These are phyloP conservation scores for Pasiphila rectangulata DNA, from an alignment of 2,888 invertebrate genomes.

Conservation along the genomic window DNA sequence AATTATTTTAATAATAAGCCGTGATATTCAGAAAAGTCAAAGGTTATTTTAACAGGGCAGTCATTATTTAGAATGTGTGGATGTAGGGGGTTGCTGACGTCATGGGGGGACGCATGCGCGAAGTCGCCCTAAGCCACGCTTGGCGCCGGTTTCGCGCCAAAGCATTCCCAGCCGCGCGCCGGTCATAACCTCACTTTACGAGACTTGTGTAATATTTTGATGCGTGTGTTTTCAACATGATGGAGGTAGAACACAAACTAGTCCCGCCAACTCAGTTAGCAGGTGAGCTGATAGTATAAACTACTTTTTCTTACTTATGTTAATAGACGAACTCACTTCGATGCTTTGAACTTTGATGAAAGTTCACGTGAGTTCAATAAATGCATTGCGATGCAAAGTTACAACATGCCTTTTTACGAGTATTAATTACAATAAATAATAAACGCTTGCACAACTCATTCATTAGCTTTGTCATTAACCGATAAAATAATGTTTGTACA, in stretches of 20 bases:
- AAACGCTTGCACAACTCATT: no score
- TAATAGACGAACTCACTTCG: no score
- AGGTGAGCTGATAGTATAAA: conserved; percentile 53
- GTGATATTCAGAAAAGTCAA: conserved; percentile 15
- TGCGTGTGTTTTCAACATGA: conserved; percentile 35
- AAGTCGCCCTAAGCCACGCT: conserved; percentile 54
- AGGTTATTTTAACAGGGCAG: conserved; percentile 20
- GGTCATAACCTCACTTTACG: conserved; percentile 59
- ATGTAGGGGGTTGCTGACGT: conserved; percentile 52
- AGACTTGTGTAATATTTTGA: conserved; percentile 31
- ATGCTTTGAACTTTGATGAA: no score
- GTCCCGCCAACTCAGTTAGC: conserved; percentile 45
- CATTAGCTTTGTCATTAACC: not conserved
- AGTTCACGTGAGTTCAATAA: no score
- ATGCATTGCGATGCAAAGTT: no score
- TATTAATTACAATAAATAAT: not conserved
- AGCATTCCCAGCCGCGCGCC: conserved; percentile 61
- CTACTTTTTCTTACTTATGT: not conserved
- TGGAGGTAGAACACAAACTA: conserved; percentile 53
- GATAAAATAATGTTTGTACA: no score
- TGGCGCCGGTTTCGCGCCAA: conserved; percentile 69
- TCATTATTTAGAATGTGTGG: conserved; percentile 36
- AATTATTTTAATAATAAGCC: not conserved
- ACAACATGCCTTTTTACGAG: no score
- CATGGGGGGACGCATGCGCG: conserved; percentile 70